These are phyloP conservation scores for Fringilla coelebs DNA, from an alignment of 2,797 vertebrate genomes.

Conservation along the genomic window DNA sequence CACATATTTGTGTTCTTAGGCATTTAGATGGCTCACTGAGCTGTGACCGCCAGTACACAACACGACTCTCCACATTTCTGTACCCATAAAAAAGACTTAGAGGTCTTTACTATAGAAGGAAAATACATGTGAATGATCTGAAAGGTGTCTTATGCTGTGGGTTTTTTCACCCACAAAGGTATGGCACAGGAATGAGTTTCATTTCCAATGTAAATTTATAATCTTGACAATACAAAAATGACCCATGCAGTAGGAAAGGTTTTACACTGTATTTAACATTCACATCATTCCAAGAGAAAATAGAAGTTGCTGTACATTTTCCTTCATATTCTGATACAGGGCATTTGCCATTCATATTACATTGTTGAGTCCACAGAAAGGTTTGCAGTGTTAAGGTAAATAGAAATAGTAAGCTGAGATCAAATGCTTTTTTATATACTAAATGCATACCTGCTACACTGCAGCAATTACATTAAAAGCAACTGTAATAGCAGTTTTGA, in stretches of 20 bases:
- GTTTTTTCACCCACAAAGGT: background rate
- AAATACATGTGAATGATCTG: background rate
- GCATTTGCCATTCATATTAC: background rate
- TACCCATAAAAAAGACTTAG: background rate
- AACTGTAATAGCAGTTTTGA: background rate
- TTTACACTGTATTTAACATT: background rate
- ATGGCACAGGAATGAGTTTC: background rate
- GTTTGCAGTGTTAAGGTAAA: background rate
- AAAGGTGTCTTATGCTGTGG: background rate
- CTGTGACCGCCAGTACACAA: background rate
- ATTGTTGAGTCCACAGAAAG: background rate
- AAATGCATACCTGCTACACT: background rate
- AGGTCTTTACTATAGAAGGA: background rate
- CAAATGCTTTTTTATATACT: background rate
- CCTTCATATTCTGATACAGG: background rate
- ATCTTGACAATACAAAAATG: background rate
- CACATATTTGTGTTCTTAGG: slow-evolving; percentile 47
- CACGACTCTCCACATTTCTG: background rate
- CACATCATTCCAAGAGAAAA: background rate
- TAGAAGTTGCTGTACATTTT: background rate
- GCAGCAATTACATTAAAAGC: background rate
- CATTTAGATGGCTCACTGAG: slow-evolving; percentile 26
- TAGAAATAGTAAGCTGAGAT: background rate
- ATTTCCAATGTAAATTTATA: background rate
- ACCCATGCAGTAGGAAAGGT: background rate